phyloP scores from a whole-genome alignment of 2,113 vertebrate genomes.

The Furnarius figulus region DNA sequence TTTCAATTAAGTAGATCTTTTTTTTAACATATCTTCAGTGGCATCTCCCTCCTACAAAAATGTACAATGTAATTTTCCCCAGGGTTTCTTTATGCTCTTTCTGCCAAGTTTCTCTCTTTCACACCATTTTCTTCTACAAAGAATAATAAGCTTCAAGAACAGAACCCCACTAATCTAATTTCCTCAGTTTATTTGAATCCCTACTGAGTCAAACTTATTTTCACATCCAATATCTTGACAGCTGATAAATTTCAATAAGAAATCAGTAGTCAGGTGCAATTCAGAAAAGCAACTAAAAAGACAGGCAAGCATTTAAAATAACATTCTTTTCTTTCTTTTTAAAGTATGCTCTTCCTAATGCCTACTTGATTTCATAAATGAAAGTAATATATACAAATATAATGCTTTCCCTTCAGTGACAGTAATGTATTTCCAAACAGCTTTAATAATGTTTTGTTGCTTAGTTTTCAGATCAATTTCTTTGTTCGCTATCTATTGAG shows the following conservation, averaged over 20 bases:
- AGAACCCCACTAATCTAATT: background rate
- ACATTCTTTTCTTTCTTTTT: background rate
- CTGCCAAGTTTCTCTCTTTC: background rate
- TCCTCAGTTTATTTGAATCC: background rate
- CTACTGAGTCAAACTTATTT: background rate
- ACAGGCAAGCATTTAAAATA: background rate
- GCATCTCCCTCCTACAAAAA: background rate
- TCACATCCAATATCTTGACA: background rate
- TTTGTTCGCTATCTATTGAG: background rate
- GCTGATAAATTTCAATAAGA: background rate
- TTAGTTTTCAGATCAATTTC: background rate
- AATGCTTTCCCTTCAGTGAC: background rate
- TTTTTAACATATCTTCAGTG: background rate
- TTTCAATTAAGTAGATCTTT: background rate
- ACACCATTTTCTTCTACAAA: background rate
- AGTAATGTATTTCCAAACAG: background rate
- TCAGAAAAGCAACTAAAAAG: background rate
- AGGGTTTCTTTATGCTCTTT: background rate
- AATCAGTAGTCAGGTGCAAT: background rate
- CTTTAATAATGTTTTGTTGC: background rate
- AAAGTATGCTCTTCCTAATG: background rate
- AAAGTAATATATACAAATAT: background rate
- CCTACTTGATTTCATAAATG: background rate
- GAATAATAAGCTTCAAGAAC: background rate
- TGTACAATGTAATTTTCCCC: background rate